Evolutionary conservation across 2,113 vertebrate genomes (phyloP).

Genomic region (Benitochromis conjunctus): DNA sequence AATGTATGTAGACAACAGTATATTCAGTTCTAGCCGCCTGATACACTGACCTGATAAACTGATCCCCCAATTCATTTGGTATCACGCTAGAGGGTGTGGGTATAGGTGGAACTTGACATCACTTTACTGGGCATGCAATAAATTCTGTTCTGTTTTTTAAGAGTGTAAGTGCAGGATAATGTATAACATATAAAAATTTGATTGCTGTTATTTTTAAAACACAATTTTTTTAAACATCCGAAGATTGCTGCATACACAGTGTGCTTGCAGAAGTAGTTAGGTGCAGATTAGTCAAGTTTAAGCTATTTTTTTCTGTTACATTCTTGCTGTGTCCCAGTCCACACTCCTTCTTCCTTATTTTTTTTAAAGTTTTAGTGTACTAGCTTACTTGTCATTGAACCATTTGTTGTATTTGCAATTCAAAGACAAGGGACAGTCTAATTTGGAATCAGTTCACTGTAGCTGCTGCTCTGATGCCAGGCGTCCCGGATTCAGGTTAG

Average conservation of each 20-base stretch:
- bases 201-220: not conserved
- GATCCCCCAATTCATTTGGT: not conserved
- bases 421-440: not conserved
- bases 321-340: not conserved
- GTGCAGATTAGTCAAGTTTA: not conserved
- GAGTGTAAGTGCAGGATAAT: not conserved
- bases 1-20: not conserved
- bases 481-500: not conserved
- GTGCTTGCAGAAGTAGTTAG: not conserved
- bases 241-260: not conserved
- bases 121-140: not conserved
- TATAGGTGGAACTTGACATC: not conserved
- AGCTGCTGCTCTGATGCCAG: not conserved
- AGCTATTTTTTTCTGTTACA: not conserved
- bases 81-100: not conserved
- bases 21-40: slow-evolving; percentile 1
- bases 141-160: not conserved
- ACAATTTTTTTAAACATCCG: not conserved
- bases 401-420: not conserved
- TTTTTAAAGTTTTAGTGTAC: not conserved
- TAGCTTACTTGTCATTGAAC: not conserved
- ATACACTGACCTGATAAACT: not conserved
- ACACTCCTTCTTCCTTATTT: not conserved
- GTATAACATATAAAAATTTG: not conserved
- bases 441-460: not conserved